Evolutionary conservation across 2,888 invertebrate genomes (phyloP).

Genomic region (Entomobrya multifasciata): DNA sequence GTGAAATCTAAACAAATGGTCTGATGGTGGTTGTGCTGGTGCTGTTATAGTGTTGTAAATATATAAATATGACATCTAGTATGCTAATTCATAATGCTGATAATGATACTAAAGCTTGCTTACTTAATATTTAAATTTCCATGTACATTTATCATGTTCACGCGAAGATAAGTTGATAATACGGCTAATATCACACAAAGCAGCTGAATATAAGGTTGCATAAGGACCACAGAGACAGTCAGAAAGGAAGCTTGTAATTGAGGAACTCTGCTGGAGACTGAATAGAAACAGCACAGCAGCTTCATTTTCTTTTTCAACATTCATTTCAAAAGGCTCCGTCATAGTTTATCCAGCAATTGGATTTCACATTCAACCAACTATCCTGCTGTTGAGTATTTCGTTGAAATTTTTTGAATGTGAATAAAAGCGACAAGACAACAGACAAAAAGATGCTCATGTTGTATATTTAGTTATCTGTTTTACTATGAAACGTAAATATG

Average conservation of each 20-base stretch:
- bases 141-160: slow-evolving; percentile 1
- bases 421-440: no score
- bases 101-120: no score
- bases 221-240: slow-evolving; percentile 34
- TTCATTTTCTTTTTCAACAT: slow-evolving; percentile 13
- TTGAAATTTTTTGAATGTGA: no score
- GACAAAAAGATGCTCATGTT: no score
- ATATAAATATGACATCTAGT: neutral
- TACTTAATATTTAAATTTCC: slow-evolving; percentile 49
- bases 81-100: slow-evolving; percentile 14
- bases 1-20: neutral
- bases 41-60: no score
- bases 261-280: slow-evolving; percentile 63
- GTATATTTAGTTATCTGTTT: no score
- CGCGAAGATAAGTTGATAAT: neutral
- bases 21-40: no score
- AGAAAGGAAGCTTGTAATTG: slow-evolving; percentile 59
- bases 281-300: slow-evolving; percentile 33
- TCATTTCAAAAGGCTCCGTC: slow-evolving; percentile 16
- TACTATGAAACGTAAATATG: no score
- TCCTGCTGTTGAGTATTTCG: no score
- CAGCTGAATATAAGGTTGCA: neutral
- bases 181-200: neutral
- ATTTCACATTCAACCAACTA: slow-evolving; percentile 14
- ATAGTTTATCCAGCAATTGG: slow-evolving; percentile 43